Evolutionary conservation across 1,140 invertebrate genomes (phyloP).

Genomic region (Pseudomyrmex dendroicus): DNA sequence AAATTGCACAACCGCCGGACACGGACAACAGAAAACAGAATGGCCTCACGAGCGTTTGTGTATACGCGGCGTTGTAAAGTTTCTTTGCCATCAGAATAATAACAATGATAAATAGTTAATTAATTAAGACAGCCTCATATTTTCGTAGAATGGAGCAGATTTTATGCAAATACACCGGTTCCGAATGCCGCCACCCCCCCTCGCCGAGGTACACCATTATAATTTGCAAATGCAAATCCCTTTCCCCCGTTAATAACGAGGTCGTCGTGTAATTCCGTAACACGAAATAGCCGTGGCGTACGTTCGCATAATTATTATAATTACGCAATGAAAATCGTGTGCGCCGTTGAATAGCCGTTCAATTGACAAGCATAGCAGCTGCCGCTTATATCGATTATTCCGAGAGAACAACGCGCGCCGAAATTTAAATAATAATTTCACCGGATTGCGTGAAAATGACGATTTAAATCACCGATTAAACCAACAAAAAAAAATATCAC

Average conservation of each 20-base stretch:
- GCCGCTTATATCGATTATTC: constrained; percentile 58
- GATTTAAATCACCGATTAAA: background rate
- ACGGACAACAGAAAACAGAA: constrained; percentile 35
- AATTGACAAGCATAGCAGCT: constrained; percentile 64
- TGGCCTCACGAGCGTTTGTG: constrained; percentile 16
- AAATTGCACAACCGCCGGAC: constrained; percentile 37
- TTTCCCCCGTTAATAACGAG: constrained; percentile 67
- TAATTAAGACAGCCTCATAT: constrained; percentile 69
- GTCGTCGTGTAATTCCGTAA: constrained; percentile 66
- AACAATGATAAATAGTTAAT: constrained; percentile 68
- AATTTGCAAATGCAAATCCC: constrained; percentile 68
- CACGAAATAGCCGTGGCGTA: background rate
- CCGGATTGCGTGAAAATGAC: constrained; percentile 22
- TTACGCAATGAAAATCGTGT: constrained; percentile 63
- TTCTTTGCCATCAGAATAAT: constrained; percentile 63
- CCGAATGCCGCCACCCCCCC: constrained; percentile 3
- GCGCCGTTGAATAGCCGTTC: constrained; percentile 56
- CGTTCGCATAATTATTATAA: constrained; percentile 69
- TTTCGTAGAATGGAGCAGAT: constrained; percentile 66
- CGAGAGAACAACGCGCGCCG: constrained; percentile 41
- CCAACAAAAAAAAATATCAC: too few relatives aligned
- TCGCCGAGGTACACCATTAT: constrained; percentile 58
- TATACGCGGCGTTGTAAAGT: constrained; percentile 48
- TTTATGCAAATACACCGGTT: constrained; percentile 65
- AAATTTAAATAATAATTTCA: constrained; percentile 52